phyloP scores from a whole-genome alignment of 2,113 vertebrate species.

The Mellivora capensis region DNA sequence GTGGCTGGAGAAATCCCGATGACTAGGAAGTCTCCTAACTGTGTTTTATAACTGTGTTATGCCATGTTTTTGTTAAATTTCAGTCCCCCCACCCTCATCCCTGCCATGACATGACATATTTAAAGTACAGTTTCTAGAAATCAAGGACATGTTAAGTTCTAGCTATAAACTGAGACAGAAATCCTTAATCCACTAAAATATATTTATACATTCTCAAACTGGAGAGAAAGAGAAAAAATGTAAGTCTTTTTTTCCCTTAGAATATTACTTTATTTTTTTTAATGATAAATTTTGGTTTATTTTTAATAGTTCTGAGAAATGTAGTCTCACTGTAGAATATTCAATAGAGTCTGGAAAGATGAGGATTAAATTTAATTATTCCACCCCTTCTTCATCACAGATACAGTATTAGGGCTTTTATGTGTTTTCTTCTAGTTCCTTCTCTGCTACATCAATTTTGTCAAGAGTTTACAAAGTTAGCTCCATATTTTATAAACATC shows the following conservation, averaged over 20 bases:
- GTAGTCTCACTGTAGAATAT: background rate
- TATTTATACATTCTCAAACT: background rate
- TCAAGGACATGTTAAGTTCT: background rate
- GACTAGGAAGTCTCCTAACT: background rate
- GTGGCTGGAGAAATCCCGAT: background rate
- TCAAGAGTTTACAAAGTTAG: background rate
- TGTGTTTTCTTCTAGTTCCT: background rate
- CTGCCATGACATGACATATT: rapidly evolving
- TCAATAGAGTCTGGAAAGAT: background rate
- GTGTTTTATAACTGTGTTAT: background rate
- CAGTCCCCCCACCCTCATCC: too few species aligned
- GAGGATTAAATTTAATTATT: background rate
- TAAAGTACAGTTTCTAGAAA: background rate
- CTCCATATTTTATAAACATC: background rate
- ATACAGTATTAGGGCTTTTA: background rate
- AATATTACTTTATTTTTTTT: background rate
- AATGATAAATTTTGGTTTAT: background rate
- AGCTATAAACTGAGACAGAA: conserved; percentile 5
- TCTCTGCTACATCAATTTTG: background rate
- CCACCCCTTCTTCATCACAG: background rate
- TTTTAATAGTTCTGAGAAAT: background rate
- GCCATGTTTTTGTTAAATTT: background rate
- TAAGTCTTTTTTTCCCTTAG: background rate
- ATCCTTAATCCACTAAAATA: background rate
- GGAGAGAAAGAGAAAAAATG: background rate